Evolutionary conservation across 2,797 vertebrate genomes (phyloP).

Genomic region (Cuniculus paca): DNA sequence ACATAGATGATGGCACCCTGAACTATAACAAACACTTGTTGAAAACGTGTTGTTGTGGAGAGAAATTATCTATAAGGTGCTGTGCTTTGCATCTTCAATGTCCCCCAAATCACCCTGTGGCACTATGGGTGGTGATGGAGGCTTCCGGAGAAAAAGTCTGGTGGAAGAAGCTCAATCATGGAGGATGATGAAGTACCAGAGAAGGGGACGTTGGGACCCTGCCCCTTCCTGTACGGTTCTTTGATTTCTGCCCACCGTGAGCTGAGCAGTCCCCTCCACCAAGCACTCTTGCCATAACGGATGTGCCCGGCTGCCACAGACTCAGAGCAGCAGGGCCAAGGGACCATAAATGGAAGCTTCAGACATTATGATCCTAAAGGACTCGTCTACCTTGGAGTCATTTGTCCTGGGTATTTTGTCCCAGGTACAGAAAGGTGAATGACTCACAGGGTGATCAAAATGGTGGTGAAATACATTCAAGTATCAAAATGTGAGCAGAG

Average conservation of each 20-base stretch:
- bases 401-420: neutral
- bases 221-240: neutral
- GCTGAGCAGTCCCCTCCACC: neutral
- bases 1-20: neutral
- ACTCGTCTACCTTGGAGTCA: neutral
- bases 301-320: neutral
- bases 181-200: neutral
- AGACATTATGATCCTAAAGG: neutral
- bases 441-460: neutral
- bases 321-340: neutral
- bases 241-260: neutral
- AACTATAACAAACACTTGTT: neutral
- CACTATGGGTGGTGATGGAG: neutral
- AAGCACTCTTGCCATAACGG: accelerated
- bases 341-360: neutral
- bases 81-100: neutral
- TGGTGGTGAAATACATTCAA: neutral
- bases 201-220: neutral
- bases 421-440: neutral
- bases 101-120: too few relatives aligned
- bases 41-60: neutral
- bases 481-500: too few relatives aligned
- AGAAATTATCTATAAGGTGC: neutral
- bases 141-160: neutral
- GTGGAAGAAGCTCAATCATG: neutral